Evolutionary conservation across 2,113 vertebrate species (phyloP).

Genomic region (Pseudorectes ferrugineus): DNA sequence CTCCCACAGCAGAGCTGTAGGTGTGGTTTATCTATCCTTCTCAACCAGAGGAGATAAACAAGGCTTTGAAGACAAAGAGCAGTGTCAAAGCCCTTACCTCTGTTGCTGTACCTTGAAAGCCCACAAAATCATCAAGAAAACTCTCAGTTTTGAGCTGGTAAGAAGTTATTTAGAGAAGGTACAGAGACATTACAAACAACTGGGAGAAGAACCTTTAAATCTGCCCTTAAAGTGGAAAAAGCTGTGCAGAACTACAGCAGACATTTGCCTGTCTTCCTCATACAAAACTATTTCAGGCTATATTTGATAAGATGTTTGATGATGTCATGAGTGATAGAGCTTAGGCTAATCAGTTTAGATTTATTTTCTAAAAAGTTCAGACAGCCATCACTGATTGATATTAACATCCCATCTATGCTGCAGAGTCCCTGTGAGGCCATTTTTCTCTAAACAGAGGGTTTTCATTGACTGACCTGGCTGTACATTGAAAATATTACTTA

Average conservation of each 20-base stretch:
- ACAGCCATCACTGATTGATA: not conserved
- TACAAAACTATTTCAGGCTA: not conserved
- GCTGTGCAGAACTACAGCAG: not conserved
- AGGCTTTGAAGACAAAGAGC: not conserved
- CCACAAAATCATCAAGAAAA: not conserved
- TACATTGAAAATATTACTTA: not conserved
- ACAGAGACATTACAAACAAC: not conserved
- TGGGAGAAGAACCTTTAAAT: not conserved
- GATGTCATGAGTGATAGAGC: not conserved
- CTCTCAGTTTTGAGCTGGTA: not conserved
- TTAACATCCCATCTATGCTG: not conserved
- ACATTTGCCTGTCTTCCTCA: not conserved
- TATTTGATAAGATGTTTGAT: not conserved
- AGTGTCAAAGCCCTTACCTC: not conserved
- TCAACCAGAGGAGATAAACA: not conserved
- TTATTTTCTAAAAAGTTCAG: not conserved
- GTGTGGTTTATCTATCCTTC: not conserved
- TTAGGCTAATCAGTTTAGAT: not conserved
- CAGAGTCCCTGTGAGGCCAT: not conserved
- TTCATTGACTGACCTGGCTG: not conserved
- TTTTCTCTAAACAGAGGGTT: not conserved
- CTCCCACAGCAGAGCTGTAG: not conserved
- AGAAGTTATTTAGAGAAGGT: not conserved
- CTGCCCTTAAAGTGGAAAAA: not conserved
- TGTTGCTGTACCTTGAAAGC: not conserved